Conservation (phyloP, 1,140 invertebrate species). For the Neodiprion virginianus region DNA sequence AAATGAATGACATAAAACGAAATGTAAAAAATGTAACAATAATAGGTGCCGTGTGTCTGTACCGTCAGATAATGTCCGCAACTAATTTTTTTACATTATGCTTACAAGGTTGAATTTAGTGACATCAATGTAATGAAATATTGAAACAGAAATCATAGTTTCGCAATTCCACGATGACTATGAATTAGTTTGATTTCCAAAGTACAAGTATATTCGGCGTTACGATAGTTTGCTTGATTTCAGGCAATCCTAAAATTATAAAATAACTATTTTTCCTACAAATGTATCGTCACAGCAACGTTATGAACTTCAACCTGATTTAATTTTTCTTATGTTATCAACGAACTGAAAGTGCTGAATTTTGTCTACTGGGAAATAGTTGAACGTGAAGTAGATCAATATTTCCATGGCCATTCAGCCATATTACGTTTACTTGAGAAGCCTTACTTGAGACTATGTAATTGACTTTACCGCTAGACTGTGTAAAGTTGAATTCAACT, state of each 20-base stretch:
- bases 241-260: not conserved
- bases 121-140: too few species aligned
- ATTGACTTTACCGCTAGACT: not conserved
- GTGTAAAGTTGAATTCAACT: slow-evolving; percentile 1
- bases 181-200: not conserved
- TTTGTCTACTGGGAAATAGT: slow-evolving; percentile 14
- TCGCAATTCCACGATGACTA: slow-evolving; percentile 3
- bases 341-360: not conserved
- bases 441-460: slow-evolving; percentile 29
- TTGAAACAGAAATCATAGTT: too few species aligned
- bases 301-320: not conserved
- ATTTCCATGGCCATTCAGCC: slow-evolving; percentile 38
- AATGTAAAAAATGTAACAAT: too few species aligned
- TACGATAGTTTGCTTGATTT: slow-evolving; percentile 13
- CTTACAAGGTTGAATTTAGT: slow-evolving; percentile 3
- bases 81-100: too few species aligned
- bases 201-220: not conserved
- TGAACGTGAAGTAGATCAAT: slow-evolving; percentile 35
- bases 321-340: not conserved
- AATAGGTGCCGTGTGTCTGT: too few species aligned
- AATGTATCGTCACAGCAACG: too few species aligned
- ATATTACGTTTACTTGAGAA: slow-evolving; percentile 42
- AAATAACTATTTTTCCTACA: too few species aligned
- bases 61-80: too few species aligned
- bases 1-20: too few species aligned